phyloP scores from a whole-genome alignment of 2,797 vertebrate genomes.

The Okamejei kenojei region DNA sequence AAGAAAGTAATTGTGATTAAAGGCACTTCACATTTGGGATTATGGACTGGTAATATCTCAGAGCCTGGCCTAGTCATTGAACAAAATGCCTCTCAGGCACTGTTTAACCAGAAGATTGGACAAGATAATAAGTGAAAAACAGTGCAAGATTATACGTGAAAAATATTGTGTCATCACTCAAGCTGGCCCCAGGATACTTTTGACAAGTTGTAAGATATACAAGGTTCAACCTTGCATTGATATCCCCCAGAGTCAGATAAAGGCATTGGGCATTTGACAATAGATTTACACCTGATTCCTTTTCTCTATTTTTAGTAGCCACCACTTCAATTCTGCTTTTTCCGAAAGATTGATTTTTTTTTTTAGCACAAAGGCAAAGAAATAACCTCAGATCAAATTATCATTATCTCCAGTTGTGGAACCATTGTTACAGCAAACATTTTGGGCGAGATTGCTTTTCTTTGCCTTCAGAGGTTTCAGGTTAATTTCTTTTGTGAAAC shows the following conservation, averaged over 20 bases:
- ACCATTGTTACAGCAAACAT: not conserved
- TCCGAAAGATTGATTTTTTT: not conserved
- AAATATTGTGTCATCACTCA: constrained; percentile 4
- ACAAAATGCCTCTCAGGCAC: not conserved
- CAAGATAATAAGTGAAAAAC: constrained; percentile 10
- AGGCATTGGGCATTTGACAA: constrained; percentile 8
- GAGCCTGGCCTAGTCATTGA: not conserved
- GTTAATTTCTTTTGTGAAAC: not conserved
- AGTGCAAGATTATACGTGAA: not conserved
- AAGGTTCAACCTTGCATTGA: not conserved
- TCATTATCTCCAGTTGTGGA: not conserved
- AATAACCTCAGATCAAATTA: constrained; percentile 6
- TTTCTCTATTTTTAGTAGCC: constrained; percentile 2
- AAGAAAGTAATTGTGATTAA: not conserved
- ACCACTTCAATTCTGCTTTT: not conserved
- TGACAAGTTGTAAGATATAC: not conserved
- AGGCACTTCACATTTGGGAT: not conserved
- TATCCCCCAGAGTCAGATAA: not conserved
- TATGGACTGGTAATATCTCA: not conserved
- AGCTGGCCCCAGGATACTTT: not conserved
- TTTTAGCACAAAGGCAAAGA: not conserved
- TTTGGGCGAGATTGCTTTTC: not conserved
- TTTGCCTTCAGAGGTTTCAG: not conserved
- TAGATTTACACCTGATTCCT: not conserved
- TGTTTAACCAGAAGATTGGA: not conserved